These are phyloP conservation scores for Porites evermanni DNA, from an alignment of 92 coral and sea anemone genomes.

Conservation along the genomic window DNA sequence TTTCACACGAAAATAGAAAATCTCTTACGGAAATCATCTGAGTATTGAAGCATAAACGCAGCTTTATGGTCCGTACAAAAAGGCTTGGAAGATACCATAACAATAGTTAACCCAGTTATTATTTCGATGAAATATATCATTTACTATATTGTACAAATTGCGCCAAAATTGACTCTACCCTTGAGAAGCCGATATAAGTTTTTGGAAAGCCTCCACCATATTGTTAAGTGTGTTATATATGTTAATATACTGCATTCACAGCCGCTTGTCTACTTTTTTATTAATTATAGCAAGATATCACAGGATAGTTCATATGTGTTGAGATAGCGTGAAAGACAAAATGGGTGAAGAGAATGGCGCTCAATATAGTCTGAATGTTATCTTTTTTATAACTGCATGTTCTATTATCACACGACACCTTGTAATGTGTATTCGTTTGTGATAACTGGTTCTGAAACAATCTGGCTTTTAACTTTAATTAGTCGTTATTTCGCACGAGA, in stretches of 20 bases:
- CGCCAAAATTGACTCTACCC: slow-evolving; percentile 16
- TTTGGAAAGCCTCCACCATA: slow-evolving; percentile 37
- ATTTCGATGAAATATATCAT: slow-evolving; percentile 11
- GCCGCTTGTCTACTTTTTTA: slow-evolving; percentile 38
- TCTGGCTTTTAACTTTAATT: not conserved
- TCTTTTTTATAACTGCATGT: not conserved
- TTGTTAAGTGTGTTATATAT: slow-evolving; percentile 44
- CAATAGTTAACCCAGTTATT: not conserved
- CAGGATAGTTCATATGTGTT: slow-evolving; percentile 17
- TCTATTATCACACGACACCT: not conserved
- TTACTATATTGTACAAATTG: slow-evolving; percentile 46
- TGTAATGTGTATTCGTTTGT: not conserved
- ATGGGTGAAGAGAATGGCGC: not conserved
- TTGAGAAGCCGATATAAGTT: slow-evolving; percentile 30
- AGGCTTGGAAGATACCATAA: not conserved
- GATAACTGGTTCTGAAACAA: not conserved
- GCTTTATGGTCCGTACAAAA: not conserved
- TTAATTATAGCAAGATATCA: slow-evolving; percentile 29
- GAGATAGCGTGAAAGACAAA: slow-evolving; percentile 7
- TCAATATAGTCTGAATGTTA: slow-evolving; percentile 25
- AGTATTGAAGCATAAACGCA: not conserved
- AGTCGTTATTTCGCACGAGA: not conserved
- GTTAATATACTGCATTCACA: slow-evolving; percentile 30
- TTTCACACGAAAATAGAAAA: not conserved
- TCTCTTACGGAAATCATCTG: not conserved